Percentiles rank a stretch among this genome's conserved stretches.
These are phyloP conservation scores for Ginglymostoma cirratum DNA, from an alignment of 2,113 vertebrate species.

Conservation along the genomic window DNA sequence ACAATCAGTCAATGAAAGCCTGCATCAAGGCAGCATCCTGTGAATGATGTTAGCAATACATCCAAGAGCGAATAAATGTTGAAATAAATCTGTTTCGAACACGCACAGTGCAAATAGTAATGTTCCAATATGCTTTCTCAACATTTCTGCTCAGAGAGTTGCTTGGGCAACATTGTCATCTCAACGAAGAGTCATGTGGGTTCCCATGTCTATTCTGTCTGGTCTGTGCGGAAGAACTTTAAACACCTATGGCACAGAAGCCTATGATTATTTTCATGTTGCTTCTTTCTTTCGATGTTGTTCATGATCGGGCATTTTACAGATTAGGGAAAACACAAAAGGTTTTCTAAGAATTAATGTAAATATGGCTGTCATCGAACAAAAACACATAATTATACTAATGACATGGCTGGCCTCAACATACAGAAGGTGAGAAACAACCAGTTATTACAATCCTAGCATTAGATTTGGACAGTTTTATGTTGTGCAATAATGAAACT, in stretches of 20 bases:
- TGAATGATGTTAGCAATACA: not conserved
- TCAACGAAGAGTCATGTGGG: not conserved
- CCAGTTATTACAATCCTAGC: not conserved
- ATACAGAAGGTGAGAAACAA: not conserved
- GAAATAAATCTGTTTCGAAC: constrained; percentile 6
- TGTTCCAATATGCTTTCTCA: not conserved
- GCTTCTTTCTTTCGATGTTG: not conserved
- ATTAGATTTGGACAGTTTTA: not conserved
- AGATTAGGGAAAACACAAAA: not conserved
- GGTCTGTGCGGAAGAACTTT: not conserved
- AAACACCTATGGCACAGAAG: not conserved
- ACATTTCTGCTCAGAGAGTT: not conserved
- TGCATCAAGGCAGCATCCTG: constrained; percentile 9
- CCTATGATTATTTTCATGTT: not conserved
- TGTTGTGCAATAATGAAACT: not conserved
- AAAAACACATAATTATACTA: not conserved
- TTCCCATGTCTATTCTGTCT: not conserved
- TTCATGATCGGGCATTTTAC: not conserved
- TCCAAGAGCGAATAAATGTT: not conserved
- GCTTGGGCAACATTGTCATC: not conserved
- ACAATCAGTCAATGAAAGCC: not conserved
- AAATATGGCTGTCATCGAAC: not conserved
- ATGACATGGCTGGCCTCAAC: not conserved
- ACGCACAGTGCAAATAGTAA: not conserved
- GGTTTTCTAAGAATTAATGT: not conserved